Evolutionary conservation across 53 echinoderm and acorn worm species (phyloP), one percentile per base, ranked within the genome.

Genomic region (Paracentrotus lividus): DNA sequence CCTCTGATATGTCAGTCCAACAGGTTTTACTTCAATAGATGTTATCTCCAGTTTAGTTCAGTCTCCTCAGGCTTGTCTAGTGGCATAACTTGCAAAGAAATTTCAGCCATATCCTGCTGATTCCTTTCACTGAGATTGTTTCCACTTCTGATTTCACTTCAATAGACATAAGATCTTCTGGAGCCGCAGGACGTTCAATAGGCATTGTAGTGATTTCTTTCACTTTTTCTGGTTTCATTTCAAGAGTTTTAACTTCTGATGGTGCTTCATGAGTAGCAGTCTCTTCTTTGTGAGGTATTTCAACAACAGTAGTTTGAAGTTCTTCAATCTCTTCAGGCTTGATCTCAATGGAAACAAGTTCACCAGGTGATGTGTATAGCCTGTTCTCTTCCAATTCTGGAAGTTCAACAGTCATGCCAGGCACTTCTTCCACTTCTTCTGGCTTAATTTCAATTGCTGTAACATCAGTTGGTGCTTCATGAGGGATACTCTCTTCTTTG

Each of bases 171-270:
- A 87, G 57, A 52, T 87, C 87, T 54, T 42, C 53, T 53, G 90
- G 90, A 69, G 51, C 52, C 15, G 49, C 90, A 85, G 93, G 93
- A 53, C 33, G 86, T 65, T 93, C 86, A 44, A 95, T 85, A 23
- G 93, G 59, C 84, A 31, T 43, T 54, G 32, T 57, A 29, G 47
- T 76, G 14, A 95, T 40, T 58, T 95, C 86, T 18, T 72, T 45
- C 24, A 88, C 95, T 76, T 96, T 90, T 36, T 76, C 92, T 88
- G 91, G 65, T n/a, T 51, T 95, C 0, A 81, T 81, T 20, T 85
- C 93, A 12, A 75, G 49, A 36, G 88, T 45, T 88, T 85, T 43
- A 21, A 90, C 69, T 49, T 90, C 93, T 13, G 90, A 56, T 38
- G 56, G 61, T 78, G 93, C 55, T 26, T 95, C 93, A 38, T 89